Percentiles rank a stretch among this genome's conserved stretches.
Evolutionary conservation across 2,797 vertebrate genomes (phyloP).

Genomic region (Sarcophilus harrisii): DNA sequence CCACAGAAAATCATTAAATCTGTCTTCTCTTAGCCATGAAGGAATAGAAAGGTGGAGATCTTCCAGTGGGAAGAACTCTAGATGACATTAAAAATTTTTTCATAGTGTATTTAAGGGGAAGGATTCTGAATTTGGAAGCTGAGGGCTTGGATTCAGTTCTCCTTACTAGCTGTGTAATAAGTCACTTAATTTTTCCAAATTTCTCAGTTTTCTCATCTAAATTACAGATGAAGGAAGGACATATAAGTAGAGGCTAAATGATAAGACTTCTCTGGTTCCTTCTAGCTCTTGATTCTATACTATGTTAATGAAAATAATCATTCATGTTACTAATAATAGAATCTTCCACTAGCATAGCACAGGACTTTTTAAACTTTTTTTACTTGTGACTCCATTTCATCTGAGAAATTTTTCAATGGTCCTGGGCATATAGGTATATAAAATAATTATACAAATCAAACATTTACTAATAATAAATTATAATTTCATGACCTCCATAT

Average conservation of each 20-base stretch:
- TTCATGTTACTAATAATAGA: not conserved
- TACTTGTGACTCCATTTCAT: too few species aligned
- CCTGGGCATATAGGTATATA: not conserved
- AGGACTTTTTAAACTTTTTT: too few species aligned
- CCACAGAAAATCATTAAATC: not conserved
- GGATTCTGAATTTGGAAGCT: not conserved
- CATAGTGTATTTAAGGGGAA: not conserved
- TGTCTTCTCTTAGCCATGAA: not conserved
- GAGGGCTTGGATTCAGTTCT: not conserved
- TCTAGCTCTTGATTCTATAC: not conserved
- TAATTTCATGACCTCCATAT: too few species aligned
- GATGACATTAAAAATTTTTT: not conserved
- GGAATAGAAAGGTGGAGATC: not conserved
- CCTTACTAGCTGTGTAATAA: not conserved
- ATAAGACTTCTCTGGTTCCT: not conserved
- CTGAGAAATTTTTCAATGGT: too few species aligned
- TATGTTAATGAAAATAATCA: not conserved
- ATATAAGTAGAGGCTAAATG: not conserved
- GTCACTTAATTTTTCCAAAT: not conserved
- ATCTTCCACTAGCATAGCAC: not conserved
- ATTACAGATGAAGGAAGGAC: not conserved
- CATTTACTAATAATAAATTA: too few species aligned
- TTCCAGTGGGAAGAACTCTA: not conserved
- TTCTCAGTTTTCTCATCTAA: not conserved
- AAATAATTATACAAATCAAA: too few species aligned